Percentiles rank a stretch among this genome's conserved stretches.
These are phyloP conservation scores for Melozone crissalis DNA, from an alignment of 2,113 vertebrate genomes.

Conservation along the genomic window DNA sequence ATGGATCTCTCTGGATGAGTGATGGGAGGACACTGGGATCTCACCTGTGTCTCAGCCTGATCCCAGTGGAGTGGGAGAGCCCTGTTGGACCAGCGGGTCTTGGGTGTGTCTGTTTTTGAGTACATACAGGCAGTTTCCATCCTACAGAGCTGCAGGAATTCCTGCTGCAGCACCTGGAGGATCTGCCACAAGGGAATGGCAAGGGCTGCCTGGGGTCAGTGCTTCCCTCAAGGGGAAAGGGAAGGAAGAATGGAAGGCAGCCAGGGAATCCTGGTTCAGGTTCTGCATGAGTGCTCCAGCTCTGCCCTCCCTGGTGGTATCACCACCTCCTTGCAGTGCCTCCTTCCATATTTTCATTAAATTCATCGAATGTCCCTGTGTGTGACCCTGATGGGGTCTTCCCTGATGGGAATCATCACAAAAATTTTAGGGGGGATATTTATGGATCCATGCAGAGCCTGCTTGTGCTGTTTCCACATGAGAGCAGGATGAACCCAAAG, in stretches of 20 bases:
- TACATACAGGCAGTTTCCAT: not conserved
- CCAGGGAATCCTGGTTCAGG: not conserved
- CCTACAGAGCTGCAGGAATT: not conserved
- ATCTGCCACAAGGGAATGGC: not conserved
- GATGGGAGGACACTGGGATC: not conserved
- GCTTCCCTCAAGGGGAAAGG: not conserved
- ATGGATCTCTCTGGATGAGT: fast-evolving
- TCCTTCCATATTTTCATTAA: not conserved
- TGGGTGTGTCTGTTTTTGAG: not conserved
- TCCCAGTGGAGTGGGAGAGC: not conserved
- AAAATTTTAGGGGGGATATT: not conserved
- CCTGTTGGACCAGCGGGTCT: not conserved
- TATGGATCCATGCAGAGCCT: not conserved
- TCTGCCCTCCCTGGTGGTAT: fast-evolving
- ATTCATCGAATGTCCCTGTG: not conserved
- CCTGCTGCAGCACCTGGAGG: not conserved
- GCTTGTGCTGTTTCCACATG: not conserved
- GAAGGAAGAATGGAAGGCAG: not conserved
- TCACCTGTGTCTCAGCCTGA: not conserved
- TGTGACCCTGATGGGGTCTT: not conserved
- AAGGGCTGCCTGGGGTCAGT: not conserved
- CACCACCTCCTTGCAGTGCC: not conserved
- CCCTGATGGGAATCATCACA: not conserved
- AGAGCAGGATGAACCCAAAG: not conserved
- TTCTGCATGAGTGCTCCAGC: not conserved